Percentiles rank a stretch among this genome's conserved stretches.
Conservation (phyloP, 2,797 vertebrate genomes). For the Ctenochaetus hawaiiensis region DNA sequence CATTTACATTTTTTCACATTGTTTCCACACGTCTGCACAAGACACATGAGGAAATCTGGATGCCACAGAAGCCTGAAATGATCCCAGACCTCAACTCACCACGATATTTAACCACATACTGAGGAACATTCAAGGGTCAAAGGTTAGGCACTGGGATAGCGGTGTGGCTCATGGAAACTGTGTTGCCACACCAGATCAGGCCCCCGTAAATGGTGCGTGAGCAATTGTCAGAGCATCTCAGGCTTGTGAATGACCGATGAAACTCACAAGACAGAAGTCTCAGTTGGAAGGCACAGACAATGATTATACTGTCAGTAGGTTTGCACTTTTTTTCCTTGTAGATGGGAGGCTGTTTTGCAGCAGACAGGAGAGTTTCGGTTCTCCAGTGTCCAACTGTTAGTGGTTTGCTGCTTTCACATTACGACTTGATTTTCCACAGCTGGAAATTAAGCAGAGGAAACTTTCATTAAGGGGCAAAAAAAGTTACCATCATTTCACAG, state of each 20-base stretch:
- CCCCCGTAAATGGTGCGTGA: conserved; percentile 34
- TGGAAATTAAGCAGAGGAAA: conserved; percentile 68
- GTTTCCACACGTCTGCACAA: conserved; percentile 33
- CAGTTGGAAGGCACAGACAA: conserved; percentile 61
- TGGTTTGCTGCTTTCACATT: conserved; percentile 75
- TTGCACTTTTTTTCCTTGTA: conserved; percentile 67
- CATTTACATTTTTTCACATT: conserved; percentile 27
- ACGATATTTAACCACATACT: conserved; percentile 44
- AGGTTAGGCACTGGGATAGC: conserved; percentile 59
- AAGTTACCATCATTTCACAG: neutral
- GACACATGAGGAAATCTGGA: conserved; percentile 25
- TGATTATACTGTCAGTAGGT: conserved; percentile 78
- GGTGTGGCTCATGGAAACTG: conserved; percentile 32
- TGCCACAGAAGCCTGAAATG: conserved; percentile 29
- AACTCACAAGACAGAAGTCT: conserved; percentile 10
- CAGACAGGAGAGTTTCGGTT: conserved; percentile 16
- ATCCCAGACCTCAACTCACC: conserved; percentile 18
- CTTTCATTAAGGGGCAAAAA: neutral
- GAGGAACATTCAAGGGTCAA: conserved; percentile 62
- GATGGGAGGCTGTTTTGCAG: conserved; percentile 31
- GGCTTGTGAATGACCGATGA: conserved; percentile 47
- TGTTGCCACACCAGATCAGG: conserved; percentile 30
- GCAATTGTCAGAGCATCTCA: conserved; percentile 60
- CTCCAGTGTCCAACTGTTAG: conserved; percentile 65
- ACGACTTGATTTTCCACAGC: conserved; percentile 98